Evolutionary conservation across 64 coral and sea anemone species (phyloP).

Genomic region (Actinia equina): DNA sequence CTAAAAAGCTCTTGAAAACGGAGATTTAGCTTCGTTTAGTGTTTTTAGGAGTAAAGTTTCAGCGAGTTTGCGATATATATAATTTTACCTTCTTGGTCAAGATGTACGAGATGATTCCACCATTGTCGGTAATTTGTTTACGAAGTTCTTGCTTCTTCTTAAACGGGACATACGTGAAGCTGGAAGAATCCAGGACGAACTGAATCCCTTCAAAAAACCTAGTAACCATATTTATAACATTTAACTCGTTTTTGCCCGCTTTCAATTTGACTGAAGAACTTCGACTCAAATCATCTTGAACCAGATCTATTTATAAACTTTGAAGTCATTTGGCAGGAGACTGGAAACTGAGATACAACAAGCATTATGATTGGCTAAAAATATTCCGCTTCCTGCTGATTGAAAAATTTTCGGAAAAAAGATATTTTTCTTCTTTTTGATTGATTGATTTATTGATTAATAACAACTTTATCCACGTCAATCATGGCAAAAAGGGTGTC

Average conservation of each 20-base stretch:
- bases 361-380: no score
- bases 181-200: conserved; percentile 69
- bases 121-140: conserved; percentile 54
- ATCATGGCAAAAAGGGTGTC: no score
- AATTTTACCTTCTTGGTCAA: conserved; percentile 57
- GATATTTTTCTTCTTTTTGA: no score
- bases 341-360: no score
- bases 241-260: not conserved
- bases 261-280: no score
- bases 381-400: no score
- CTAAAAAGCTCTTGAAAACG: not conserved
- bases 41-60: not conserved
- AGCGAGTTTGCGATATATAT: not conserved
- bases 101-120: conserved; percentile 73
- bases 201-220: conserved; percentile 33
- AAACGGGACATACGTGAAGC: conserved; percentile 42
- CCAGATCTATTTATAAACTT: no score
- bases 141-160: conserved; percentile 82
- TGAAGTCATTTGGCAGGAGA: no score
- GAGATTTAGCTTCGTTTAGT: not conserved
- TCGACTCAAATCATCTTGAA: no score
- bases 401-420: no score
- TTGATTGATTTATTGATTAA: no score
- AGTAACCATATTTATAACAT: not conserved
- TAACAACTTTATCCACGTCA: no score